These are phyloP conservation scores for Neoaliturus tenellus DNA, from an alignment of 2,888 invertebrate species.

Conservation along the genomic window DNA sequence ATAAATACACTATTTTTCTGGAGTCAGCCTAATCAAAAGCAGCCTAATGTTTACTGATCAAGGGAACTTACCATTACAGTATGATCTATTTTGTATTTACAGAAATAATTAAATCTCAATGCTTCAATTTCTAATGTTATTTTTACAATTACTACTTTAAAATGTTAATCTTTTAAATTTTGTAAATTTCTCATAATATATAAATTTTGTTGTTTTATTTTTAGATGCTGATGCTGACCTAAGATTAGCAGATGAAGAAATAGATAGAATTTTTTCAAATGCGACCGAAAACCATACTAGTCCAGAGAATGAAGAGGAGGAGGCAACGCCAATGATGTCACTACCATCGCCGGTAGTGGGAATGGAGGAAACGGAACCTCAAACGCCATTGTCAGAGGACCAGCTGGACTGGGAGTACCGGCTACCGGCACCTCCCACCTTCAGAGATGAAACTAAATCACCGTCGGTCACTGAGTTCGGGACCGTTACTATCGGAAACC, in stretches of 20 bases:
- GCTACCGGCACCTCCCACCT: conserved; percentile 79
- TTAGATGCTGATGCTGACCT: conserved; percentile 59
- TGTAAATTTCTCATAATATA: no score
- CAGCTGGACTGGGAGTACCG: conserved; percentile 75
- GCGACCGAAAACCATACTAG: conserved; percentile 66
- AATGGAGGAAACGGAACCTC: not conserved
- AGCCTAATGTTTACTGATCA: no score
- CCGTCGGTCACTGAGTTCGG: conserved; percentile 66
- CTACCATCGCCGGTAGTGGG: not conserved
- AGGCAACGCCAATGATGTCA: not conserved
- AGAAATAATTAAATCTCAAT: no score
- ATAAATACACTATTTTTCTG: no score
- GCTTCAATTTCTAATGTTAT: no score
- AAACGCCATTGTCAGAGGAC: conserved; percentile 37
- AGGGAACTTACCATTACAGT: no score
- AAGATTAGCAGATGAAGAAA: conserved; percentile 67
- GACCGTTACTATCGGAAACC: conserved; percentile 66
- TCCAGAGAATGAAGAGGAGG: conserved; percentile 55
- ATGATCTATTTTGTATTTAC: no score
- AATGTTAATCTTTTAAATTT: no score
- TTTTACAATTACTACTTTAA: no score
- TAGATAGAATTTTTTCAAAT: conserved; percentile 67
- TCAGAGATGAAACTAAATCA: conserved; percentile 71
- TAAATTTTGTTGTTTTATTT: no score
- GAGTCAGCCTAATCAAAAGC: no score